A percentile compares a stretch with the other conserved stretches of the same genome.
Evolutionary conservation across 2,888 invertebrate species (phyloP).

Genomic region (Platerodrilus igneus): DNA sequence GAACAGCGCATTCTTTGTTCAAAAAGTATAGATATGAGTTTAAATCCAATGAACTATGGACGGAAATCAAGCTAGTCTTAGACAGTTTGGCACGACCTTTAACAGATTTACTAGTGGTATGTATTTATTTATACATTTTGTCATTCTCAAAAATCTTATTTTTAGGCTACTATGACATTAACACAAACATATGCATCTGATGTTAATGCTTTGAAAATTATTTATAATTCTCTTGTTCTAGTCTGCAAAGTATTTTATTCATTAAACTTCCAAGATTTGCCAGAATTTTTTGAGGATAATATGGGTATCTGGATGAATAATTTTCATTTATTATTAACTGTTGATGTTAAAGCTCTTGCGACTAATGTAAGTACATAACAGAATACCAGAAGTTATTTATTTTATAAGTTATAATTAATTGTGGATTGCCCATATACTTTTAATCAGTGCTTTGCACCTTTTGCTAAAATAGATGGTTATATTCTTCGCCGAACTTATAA

Average conservation of each 20-base stretch:
- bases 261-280: slow-evolving; percentile 94
- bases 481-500: too few relatives aligned
- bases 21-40: slow-evolving; percentile 94
- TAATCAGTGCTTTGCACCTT: too few relatives aligned
- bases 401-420: too few relatives aligned
- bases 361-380: slow-evolving; percentile 54
- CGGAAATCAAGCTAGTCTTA: slow-evolving; percentile 93
- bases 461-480: too few relatives aligned
- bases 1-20: slow-evolving; percentile 95
- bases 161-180: slow-evolving; percentile 79
- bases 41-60: slow-evolving; percentile 91
- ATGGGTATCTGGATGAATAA: slow-evolving; percentile 94
- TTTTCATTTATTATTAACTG: slow-evolving; percentile 74
- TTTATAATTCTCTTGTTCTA: slow-evolving; percentile 83
- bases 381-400: too few relatives aligned
- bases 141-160: slow-evolving; percentile 19
- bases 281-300: slow-evolving; percentile 98
- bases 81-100: slow-evolving; percentile 91
- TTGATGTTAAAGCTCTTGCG: slow-evolving; percentile 71
- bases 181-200: slow-evolving; percentile 74
- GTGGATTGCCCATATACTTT: too few relatives aligned
- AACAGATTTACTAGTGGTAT: slow-evolving; percentile 83
- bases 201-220: slow-evolving; percentile 73
- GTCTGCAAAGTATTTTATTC: slow-evolving; percentile 96
- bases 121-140: slow-evolving; percentile 26